phyloP scores from a whole-genome alignment of 2,888 invertebrate species.

The Drosophila bunnanda region DNA sequence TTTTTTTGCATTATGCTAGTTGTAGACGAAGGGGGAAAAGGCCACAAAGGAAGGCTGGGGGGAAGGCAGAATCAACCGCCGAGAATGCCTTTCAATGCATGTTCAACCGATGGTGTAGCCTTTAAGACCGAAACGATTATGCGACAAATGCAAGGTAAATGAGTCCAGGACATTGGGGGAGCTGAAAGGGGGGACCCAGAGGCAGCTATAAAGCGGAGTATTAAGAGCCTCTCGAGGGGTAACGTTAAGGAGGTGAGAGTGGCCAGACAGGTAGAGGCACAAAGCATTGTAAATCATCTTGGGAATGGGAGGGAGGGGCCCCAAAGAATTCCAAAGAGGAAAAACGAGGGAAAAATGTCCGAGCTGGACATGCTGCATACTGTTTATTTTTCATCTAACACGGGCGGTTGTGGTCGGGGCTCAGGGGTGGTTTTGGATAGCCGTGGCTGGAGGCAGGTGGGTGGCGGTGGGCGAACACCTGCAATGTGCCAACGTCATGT shows the following conservation, averaged over 20 bases:
- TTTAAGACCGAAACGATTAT: slow-evolving; percentile 64
- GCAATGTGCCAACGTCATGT: slow-evolving; percentile 53
- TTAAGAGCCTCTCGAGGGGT: slow-evolving; percentile 2
- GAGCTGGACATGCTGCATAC: slow-evolving; percentile 61
- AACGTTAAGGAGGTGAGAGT: slow-evolving; percentile 17
- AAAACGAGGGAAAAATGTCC: slow-evolving; percentile 21
- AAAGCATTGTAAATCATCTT: slow-evolving; percentile 72
- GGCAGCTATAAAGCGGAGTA: slow-evolving; percentile 6
- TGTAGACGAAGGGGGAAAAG: slow-evolving; percentile 5
- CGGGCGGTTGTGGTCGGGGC: slow-evolving; percentile 33
- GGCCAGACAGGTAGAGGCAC: slow-evolving; percentile 39
- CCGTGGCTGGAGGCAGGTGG: slow-evolving; percentile 9
- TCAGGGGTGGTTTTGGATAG: slow-evolving; percentile 13
- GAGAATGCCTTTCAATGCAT: slow-evolving; percentile 56
- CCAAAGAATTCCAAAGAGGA: slow-evolving; percentile 32
- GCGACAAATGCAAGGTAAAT: slow-evolving; percentile 70
- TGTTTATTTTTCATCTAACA: slow-evolving; percentile 78
- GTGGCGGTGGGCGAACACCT: slow-evolving; percentile 18
- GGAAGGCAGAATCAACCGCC: slow-evolving; percentile 25
- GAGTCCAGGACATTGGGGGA: slow-evolving; percentile 42
- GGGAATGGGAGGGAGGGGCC: slow-evolving; percentile 31
- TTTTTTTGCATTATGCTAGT: slow-evolving; percentile 52
- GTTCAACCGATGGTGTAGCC: slow-evolving; percentile 53
- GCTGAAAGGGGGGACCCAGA: neutral
- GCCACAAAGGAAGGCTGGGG: neutral